A percentile compares a stretch with the other conserved stretches of the same genome.
Evolutionary conservation across 2,888 invertebrate species (phyloP).

Genomic region (Antitype chi): DNA sequence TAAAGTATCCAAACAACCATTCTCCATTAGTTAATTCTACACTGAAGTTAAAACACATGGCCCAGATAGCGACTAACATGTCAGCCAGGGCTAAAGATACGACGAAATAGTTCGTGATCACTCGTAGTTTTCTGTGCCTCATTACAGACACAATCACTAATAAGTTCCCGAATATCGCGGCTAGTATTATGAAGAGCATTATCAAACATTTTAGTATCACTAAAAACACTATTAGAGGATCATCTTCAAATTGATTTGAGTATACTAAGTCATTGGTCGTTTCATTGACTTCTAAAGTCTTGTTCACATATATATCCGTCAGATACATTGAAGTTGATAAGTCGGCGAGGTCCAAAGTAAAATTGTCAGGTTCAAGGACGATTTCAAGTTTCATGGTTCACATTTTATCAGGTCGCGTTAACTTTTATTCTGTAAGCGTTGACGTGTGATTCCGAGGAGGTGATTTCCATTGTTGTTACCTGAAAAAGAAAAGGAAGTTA

Average conservation of each 20-base stretch:
- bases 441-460: constrained; percentile 37
- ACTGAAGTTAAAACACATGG: constrained; percentile 98
- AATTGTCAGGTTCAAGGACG: constrained; percentile 78
- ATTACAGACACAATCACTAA: constrained; percentile 96
- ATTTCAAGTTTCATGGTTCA: constrained; percentile 85
- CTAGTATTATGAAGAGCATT: constrained; percentile 96
- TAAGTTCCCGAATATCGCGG: constrained; percentile 97
- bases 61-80: constrained; percentile 98
- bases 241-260: constrained; percentile 82
- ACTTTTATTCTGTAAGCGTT: constrained; percentile 74
- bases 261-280: constrained; percentile 82
- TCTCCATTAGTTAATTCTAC: constrained; percentile 95
- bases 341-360: constrained; percentile 82
- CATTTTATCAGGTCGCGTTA: constrained; percentile 77
- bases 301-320: constrained; percentile 83
- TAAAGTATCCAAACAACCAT: constrained; percentile 97
- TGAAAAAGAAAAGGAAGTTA: constrained; percentile 66
- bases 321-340: constrained; percentile 88
- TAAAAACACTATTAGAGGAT: constrained; percentile 90
- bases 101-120: constrained; percentile 98
- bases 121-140: constrained; percentile 92
- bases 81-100: constrained; percentile 98
- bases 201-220: constrained; percentile 94
- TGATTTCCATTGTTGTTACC: constrained; percentile 67
- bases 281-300: constrained; percentile 80